phyloP scores from a whole-genome alignment of 2,113 vertebrate species.

The Neodon shergylaensis region DNA sequence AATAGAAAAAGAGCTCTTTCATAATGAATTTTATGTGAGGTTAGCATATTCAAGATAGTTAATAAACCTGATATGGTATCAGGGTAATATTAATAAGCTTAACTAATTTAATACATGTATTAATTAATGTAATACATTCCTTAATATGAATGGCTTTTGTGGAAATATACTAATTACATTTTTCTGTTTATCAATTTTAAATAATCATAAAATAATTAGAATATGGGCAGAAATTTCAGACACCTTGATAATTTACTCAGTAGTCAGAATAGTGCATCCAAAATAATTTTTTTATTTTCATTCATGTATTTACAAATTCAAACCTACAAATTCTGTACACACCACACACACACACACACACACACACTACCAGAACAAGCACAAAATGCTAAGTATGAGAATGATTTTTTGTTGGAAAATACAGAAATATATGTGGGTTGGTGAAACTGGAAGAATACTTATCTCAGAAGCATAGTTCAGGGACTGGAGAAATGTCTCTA shows the following conservation, averaged over 20 bases:
- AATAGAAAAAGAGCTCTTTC: not conserved
- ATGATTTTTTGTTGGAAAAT: slow-evolving; percentile 13
- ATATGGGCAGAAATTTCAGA: not conserved
- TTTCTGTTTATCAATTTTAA: not conserved
- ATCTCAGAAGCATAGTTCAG: not conserved
- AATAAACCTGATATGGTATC: not conserved
- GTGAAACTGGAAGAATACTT: not conserved
- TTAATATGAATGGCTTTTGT: slow-evolving; percentile 33
- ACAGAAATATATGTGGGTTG: not conserved
- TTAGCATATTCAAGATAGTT: not conserved
- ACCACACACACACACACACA: not conserved
- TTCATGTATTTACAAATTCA: not conserved
- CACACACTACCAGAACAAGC: not conserved
- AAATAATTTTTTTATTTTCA: not conserved
- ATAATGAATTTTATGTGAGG: not conserved
- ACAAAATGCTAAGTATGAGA: slow-evolving; percentile 43
- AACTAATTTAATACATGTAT: not conserved
- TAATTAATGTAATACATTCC: not conserved
- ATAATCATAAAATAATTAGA: not conserved
- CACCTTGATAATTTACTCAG: not conserved
- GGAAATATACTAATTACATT: not conserved
- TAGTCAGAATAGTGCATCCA: not conserved
- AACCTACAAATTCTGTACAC: not conserved
- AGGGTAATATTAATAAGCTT: not conserved
- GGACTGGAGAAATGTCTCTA: not conserved